Conservation (phyloP, 1,140 invertebrate genomes). For the Drosophila obscura region DNA sequence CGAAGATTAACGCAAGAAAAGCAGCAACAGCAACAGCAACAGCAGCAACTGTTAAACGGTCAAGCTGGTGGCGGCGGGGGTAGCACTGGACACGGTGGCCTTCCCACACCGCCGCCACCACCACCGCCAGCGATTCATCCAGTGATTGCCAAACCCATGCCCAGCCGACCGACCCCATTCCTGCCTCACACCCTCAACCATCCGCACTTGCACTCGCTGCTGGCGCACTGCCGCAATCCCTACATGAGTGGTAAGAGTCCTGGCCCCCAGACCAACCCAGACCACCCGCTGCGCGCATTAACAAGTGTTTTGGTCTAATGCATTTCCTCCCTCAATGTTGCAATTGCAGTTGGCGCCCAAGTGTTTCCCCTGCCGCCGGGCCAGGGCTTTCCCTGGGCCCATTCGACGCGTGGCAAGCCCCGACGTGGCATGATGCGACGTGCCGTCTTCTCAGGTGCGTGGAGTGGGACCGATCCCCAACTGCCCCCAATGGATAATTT, state of each 20-base stretch:
- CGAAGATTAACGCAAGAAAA: conserved; percentile 83
- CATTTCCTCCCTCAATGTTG: conserved; percentile 41
- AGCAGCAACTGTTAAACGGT: conserved; percentile 4
- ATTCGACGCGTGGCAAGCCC: conserved; percentile 91
- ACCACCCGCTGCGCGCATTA: conserved; percentile 59
- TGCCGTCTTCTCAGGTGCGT: conserved; percentile 89
- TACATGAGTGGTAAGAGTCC: conserved; percentile 85
- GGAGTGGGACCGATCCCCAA: conserved; percentile 7
- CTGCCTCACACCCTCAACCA: conserved; percentile 84
- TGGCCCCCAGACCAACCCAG: conserved; percentile 7
- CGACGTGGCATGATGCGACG: conserved; percentile 96
- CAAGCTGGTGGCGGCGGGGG: conserved; percentile 23
- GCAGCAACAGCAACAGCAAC: conserved; percentile 54
- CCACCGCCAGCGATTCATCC: conserved; percentile 60
- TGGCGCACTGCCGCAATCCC: conserved; percentile 85
- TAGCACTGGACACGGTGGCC: conserved; percentile 32
- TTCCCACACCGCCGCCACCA: conserved; percentile 57
- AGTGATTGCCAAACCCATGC: conserved; percentile 85
- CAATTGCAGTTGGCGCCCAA: conserved; percentile 83
- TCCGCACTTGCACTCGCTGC: conserved; percentile 83
- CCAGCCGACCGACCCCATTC: conserved; percentile 85
- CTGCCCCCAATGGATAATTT: not conserved
- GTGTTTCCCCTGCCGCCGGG: conserved; percentile 88
- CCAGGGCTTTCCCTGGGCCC: conserved; percentile 91
- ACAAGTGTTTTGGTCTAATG: conserved; percentile 73